Evolutionary conservation across 1,140 invertebrate genomes (phyloP).

Genomic region (Streblospio benedicti): DNA sequence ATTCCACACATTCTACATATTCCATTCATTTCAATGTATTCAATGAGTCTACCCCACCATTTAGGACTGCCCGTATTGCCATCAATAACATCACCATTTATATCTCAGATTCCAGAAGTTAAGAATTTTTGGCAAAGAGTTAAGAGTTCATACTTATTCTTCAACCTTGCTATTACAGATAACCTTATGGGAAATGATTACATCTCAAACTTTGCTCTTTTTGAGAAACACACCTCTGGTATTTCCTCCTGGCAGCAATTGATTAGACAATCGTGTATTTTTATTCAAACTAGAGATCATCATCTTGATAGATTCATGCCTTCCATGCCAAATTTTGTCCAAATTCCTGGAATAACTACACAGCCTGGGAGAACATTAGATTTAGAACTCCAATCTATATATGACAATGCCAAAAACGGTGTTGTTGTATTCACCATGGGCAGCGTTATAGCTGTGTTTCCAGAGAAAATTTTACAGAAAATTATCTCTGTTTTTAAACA

Average conservation of each 20-base stretch:
- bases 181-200: too few relatives aligned
- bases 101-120: neutral
- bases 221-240: neutral
- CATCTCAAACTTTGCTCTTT: too few relatives aligned
- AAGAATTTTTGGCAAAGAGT: neutral
- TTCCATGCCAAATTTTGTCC: neutral
- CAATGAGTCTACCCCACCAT: neutral
- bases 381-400: neutral
- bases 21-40: neutral
- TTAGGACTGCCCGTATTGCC: neutral
- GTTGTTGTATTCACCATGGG: neutral
- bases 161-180: neutral
- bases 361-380: neutral
- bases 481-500: slow-evolving; percentile 47
- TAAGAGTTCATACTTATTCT: too few relatives aligned
- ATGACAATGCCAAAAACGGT: neutral
- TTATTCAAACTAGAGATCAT: neutral
- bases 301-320: neutral
- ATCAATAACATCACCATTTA: neutral
- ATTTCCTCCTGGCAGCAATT: neutral
- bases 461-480: slow-evolving; percentile 19
- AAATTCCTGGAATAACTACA: neutral
- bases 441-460: neutral
- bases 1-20: neutral
- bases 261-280: neutral